These are phyloP conservation scores for Elephas maximus DNA, from an alignment of 2,113 vertebrate genomes.

Conservation along the genomic window DNA sequence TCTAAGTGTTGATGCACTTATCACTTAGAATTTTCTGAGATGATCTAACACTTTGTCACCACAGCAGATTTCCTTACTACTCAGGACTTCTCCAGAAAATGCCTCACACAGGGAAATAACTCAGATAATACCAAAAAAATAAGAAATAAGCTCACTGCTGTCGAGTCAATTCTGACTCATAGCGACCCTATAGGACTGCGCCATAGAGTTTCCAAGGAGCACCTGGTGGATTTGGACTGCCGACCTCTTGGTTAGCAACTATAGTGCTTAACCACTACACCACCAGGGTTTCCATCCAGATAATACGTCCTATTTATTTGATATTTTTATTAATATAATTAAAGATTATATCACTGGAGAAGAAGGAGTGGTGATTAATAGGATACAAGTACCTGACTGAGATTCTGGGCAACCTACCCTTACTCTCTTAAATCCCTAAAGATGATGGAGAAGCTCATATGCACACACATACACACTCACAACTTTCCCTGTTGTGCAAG, in stretches of 20 bases:
- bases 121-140: constrained; percentile 7
- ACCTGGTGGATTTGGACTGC: no score
- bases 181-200: no score
- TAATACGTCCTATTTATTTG: constrained; percentile 49
- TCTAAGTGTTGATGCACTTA: constrained; percentile 25
- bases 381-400: neutral
- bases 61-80: neutral
- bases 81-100: constrained; percentile 30
- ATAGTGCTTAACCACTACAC: no score
- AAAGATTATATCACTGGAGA: constrained; percentile 58
- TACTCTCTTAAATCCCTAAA: neutral
- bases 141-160: no score
- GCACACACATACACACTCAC: neutral
- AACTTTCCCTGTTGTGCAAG: neutral
- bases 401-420: neutral
- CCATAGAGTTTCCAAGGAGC: no score
- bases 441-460: neutral
- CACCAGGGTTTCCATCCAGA: neutral
- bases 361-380: neutral
- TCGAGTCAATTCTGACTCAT: no score
- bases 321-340: constrained; percentile 71
- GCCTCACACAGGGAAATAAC: neutral
- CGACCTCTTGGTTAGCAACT: no score
- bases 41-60: constrained; percentile 1
- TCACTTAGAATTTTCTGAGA: constrained; percentile 47